Evolutionary conservation across 2,113 vertebrate species (phyloP), one percentile per base, ranked within the genome.

Genomic region (Uria aalge): DNA sequence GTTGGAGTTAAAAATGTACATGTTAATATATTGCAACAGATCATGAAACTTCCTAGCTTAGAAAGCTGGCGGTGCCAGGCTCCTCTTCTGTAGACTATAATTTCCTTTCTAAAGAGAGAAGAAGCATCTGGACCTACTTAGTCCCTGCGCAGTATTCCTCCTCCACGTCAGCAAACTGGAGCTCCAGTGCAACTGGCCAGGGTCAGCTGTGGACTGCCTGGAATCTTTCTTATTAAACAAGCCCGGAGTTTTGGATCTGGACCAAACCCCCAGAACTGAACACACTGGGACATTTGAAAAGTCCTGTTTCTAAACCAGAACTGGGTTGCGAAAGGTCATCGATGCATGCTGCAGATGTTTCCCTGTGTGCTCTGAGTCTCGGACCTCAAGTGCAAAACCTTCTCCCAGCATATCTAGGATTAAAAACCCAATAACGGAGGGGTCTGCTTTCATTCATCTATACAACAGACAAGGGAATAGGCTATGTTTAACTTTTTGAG

Each of bases 61-160:
- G 93, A 96, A 96, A 91, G 73, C 90, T 97, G 95, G 57, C 96
- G 91, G 52, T 96, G 90, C 94, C 94, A 96, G 95, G 85, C 89
- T 96, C 67, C 89, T 97, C 91, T 97, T 97, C 88, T 97, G 90
- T 94, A 97, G 96, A 97, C 96, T 97, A 76, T 94, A 98, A 98
- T 98, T 98, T 98, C 97, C 98, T 98, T 94, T 98, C 73, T 91
- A 81, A 94, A 93, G 88, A 72, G 84, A 95, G 83, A 83, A 72
- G 94, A 57, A 94, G 96, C 97, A 98, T 98, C 98, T 98, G 98
- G 96, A 98, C 94, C 75, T 84, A 94, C 96, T 98, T 96, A 98
- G 90, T 89, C 85, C 80, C 91, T 92, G 91, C 41, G 47, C 94
- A 90, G 94, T 97, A 76, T 90, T 93, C 48, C 92, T 97, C 4